phyloP scores from a whole-genome alignment of 2,797 vertebrate species.

The Sebastes ruberrimus region DNA sequence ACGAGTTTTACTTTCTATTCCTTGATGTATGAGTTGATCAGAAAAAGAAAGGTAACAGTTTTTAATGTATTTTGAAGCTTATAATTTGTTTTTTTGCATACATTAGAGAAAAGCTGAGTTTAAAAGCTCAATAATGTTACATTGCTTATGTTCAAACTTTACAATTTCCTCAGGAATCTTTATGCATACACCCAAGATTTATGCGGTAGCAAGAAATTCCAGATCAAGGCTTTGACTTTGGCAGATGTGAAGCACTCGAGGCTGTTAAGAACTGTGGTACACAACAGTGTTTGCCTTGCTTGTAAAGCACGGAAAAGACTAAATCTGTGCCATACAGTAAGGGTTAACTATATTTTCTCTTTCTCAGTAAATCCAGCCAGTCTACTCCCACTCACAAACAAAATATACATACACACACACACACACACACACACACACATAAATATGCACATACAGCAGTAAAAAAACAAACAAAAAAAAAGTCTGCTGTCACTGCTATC shows the following conservation, averaged over 20 bases:
- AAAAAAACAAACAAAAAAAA: background rate
- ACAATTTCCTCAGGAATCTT: constrained; percentile 76
- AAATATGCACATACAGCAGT: constrained; percentile 37
- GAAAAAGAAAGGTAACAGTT: constrained; percentile 18
- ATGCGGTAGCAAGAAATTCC: constrained; percentile 31
- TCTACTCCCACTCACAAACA: constrained; percentile 48
- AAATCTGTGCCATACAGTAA: constrained; percentile 19
- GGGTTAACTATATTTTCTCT: constrained; percentile 28
- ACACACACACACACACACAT: background rate
- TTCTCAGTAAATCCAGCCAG: constrained; percentile 48
- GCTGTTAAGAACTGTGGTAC: constrained; percentile 11
- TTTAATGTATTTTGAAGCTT: constrained; percentile 56
- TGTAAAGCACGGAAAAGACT: constrained; percentile 4
- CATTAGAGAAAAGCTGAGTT: constrained; percentile 17
- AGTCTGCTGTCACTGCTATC: constrained; percentile 47
- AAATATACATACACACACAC: constrained; percentile 3
- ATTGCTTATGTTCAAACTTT: constrained; percentile 45
- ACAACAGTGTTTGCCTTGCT: background rate
- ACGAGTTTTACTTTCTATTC: constrained; percentile 26
- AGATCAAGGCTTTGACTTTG: constrained; percentile 18
- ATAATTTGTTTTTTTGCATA: constrained; percentile 31
- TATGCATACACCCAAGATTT: constrained; percentile 40
- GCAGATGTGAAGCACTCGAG: constrained; percentile 22
- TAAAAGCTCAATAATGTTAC: constrained; percentile 54
- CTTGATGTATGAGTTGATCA: constrained; percentile 4